These are phyloP conservation scores for Catonia carolina DNA, from an alignment of 2,888 invertebrate genomes.

Conservation along the genomic window DNA sequence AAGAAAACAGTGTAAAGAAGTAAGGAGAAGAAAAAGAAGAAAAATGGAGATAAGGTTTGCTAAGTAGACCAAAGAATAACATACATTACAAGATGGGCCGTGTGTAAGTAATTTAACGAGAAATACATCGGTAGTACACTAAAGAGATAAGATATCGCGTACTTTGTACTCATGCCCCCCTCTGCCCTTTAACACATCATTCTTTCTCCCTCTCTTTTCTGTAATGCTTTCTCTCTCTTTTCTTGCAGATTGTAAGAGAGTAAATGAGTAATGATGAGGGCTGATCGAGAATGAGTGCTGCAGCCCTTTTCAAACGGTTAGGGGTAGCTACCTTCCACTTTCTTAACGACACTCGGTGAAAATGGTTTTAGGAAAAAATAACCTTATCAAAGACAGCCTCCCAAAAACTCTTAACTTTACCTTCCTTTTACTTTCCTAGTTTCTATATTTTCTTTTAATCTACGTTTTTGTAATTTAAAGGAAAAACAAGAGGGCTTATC, in stretches of 20 bases:
- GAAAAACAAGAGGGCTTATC: no score
- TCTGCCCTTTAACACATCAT: background rate
- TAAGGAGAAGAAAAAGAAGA: background rate
- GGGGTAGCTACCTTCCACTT: no score
- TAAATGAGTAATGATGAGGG: conserved; percentile 25
- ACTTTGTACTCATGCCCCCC: background rate
- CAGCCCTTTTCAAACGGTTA: background rate
- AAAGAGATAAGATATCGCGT: conserved; percentile 27
- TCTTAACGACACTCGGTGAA: no score
- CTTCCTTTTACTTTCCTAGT: no score
- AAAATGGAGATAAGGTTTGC: background rate
- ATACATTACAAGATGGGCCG: conserved; percentile 18
- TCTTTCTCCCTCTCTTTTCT: background rate
- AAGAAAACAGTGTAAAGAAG: conserved; percentile 6
- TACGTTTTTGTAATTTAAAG: no score
- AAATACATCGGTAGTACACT: conserved; percentile 25
- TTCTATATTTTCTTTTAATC: no score
- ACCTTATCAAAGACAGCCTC: no score
- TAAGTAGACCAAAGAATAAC: conserved; percentile 18
- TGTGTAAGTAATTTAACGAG: conserved; percentile 27
- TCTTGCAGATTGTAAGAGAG: conserved; percentile 3
- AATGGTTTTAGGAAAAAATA: no score
- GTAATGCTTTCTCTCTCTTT: background rate
- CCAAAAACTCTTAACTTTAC: no score
- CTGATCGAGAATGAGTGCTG: background rate